These are phyloP conservation scores for Palaemon carinicauda DNA, from an alignment of 1,140 invertebrate genomes.

Conservation along the genomic window DNA sequence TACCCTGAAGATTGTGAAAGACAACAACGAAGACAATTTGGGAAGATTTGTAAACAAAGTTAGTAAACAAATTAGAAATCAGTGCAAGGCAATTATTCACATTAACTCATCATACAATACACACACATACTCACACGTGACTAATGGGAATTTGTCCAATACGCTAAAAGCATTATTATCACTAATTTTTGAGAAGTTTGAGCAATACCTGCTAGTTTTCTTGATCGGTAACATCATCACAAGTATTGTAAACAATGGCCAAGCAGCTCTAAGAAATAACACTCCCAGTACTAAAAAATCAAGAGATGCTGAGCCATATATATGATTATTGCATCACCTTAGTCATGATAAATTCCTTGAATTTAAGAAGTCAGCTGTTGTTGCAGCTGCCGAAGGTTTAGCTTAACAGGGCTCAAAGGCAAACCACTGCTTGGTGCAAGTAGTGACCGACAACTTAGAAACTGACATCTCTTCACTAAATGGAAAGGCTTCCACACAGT, in stretches of 20 bases:
- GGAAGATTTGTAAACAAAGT: neutral
- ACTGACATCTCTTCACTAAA: slow-evolving; percentile 3
- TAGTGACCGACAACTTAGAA: neutral
- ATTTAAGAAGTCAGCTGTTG: neutral
- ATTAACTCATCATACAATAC: no score
- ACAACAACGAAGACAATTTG: neutral
- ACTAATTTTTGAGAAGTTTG: neutral
- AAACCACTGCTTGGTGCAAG: neutral
- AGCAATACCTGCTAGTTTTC: neutral
- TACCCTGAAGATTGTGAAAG: no score
- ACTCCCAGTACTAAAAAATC: neutral
- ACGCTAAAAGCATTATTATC: neutral
- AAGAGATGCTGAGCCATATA: neutral
- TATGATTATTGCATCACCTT: no score
- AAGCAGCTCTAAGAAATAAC: neutral
- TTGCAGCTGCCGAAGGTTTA: neutral
- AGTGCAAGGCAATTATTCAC: no score
- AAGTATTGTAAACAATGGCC: neutral
- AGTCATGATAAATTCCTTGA: neutral
- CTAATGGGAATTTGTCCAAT: neutral
- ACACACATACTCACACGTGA: no score
- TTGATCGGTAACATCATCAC: neutral
- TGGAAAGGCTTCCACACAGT: slow-evolving; percentile 4
- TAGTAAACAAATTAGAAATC: neutral
- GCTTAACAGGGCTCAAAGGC: neutral